phyloP scores from a whole-genome alignment of 1,140 invertebrate genomes.

The Lerema accius region DNA sequence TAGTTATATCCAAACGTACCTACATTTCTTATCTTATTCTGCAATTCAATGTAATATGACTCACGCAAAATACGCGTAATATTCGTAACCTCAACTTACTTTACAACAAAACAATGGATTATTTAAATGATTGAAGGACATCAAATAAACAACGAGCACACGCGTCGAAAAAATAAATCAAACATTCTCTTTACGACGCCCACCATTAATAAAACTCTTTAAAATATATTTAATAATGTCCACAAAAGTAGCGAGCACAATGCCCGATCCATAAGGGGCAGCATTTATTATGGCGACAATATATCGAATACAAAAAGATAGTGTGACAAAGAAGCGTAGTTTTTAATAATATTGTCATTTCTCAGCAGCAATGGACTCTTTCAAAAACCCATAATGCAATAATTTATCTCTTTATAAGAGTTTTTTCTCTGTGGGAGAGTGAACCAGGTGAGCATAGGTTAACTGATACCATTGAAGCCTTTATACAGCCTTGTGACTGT shows the following conservation, averaged over 20 bases:
- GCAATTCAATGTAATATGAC: too few relatives aligned
- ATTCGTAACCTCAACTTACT: too few relatives aligned
- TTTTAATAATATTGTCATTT: constrained; percentile 83
- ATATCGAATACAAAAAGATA: constrained; percentile 82
- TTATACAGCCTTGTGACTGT: constrained; percentile 48
- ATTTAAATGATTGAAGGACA: constrained; percentile 68
- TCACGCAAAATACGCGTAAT: too few relatives aligned
- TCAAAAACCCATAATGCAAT: constrained; percentile 82
- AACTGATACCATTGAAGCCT: constrained; percentile 54
- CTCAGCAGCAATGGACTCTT: constrained; percentile 82
- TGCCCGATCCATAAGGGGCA: constrained; percentile 72
- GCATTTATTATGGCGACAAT: constrained; percentile 82
- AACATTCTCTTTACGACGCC: constrained; percentile 72
- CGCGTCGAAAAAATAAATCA: constrained; percentile 83
- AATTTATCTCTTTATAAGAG: constrained; percentile 82
- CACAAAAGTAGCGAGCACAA: constrained; percentile 77
- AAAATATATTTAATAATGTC: constrained; percentile 83
- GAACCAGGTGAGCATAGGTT: constrained; percentile 77
- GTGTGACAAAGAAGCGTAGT: constrained; percentile 79
- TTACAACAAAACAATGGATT: constrained; percentile 28
- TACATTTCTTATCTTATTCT: too few relatives aligned
- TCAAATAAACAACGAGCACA: constrained; percentile 66
- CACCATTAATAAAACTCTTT: constrained; percentile 82
- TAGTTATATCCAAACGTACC: too few relatives aligned
- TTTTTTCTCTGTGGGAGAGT: constrained; percentile 75